Percentiles rank a stretch among this genome's conserved stretches.
Evolutionary conservation across 2,888 invertebrate species (phyloP).

Genomic region (Drosophila demipolita): DNA sequence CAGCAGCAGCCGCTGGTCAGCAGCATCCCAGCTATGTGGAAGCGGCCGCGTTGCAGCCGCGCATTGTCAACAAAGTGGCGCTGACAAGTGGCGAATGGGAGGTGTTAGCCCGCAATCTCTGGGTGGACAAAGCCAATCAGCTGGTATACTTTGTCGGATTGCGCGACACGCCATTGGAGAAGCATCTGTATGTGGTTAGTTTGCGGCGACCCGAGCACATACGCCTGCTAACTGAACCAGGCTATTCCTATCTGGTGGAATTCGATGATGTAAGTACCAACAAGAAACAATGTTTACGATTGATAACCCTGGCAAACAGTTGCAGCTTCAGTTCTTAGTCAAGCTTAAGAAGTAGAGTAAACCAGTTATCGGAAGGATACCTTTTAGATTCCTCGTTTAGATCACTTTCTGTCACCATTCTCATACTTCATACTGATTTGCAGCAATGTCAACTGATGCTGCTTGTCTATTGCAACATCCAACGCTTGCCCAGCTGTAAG

Average conservation of each 20-base stretch:
- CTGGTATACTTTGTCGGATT: constrained; percentile 96
- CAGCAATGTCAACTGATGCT: constrained; percentile 93
- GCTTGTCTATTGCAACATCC: constrained; percentile 93
- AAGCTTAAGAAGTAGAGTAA: background rate
- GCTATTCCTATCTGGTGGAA: constrained; percentile 93
- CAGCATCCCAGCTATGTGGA: constrained; percentile 77
- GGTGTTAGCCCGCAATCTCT: constrained; percentile 92
- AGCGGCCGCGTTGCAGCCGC: constrained; percentile 86
- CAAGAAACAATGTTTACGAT: background rate
- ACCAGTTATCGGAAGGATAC: background rate
- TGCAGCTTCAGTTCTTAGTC: background rate
- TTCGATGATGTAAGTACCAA: constrained; percentile 89
- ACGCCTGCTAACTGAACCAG: constrained; percentile 91
- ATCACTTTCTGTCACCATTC: background rate
- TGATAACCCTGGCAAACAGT: background rate
- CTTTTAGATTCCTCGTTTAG: background rate
- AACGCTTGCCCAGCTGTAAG: constrained; percentile 91
- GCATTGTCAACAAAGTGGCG: constrained; percentile 89
- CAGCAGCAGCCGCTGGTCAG: constrained; percentile 57
- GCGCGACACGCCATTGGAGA: constrained; percentile 95
- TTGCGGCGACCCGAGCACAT: constrained; percentile 90
- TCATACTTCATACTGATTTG: constrained; percentile 48
- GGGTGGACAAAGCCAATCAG: constrained; percentile 92
- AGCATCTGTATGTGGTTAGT: constrained; percentile 95
- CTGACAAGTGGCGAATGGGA: constrained; percentile 98